phyloP scores from a whole-genome alignment of 2,888 invertebrate genomes.

The Bhutanitis thaidina region DNA sequence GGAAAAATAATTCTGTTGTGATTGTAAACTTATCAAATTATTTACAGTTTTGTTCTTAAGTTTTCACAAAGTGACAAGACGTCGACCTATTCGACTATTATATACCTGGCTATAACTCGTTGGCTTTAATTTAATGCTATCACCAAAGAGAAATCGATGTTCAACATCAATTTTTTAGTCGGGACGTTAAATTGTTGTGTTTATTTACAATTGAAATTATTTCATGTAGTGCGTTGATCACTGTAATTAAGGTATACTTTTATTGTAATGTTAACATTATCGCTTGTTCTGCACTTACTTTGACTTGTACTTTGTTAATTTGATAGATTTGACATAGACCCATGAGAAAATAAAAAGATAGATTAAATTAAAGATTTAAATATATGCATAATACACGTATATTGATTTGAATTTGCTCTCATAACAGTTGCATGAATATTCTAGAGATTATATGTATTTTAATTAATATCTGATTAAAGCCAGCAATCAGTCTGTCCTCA shows the following conservation, averaged over 20 bases:
- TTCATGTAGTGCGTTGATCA: too few relatives aligned
- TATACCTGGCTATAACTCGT: too few relatives aligned
- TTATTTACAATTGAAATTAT: background rate
- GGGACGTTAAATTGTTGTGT: background rate
- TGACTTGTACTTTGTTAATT: background rate
- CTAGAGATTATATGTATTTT: constrained; percentile 21
- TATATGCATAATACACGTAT: background rate
- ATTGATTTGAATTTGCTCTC: background rate
- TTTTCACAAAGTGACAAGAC: too few relatives aligned
- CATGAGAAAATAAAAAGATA: background rate
- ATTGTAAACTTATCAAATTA: too few relatives aligned
- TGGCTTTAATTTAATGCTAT: background rate
- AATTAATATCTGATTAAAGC: constrained; percentile 40
- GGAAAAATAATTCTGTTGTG: too few relatives aligned
- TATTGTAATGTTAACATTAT: too few relatives aligned
- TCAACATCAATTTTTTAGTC: constrained; percentile 4
- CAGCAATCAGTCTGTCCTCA: constrained; percentile 77
- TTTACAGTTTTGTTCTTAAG: too few relatives aligned
- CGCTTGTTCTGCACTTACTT: too few relatives aligned
- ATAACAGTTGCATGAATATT: background rate
- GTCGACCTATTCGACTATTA: too few relatives aligned
- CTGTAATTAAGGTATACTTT: too few relatives aligned
- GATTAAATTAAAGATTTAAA: background rate
- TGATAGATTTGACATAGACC: background rate
- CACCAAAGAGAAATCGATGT: constrained; percentile 20